Conservation (phyloP, 2,113 vertebrate genomes). For the Myiozetetes cayanensis region DNA sequence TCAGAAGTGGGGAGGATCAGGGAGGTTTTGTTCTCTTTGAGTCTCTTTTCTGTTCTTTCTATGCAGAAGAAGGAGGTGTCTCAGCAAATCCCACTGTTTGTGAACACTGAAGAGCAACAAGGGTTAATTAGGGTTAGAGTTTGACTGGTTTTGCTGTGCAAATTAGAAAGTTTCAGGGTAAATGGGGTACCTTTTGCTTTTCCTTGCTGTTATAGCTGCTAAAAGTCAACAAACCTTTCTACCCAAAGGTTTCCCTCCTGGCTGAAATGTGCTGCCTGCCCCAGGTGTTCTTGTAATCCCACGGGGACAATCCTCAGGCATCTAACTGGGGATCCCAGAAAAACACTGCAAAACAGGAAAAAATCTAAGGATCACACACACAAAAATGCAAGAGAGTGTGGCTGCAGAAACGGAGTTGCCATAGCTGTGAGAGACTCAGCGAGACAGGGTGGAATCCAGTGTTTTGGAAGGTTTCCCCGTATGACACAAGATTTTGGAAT, state of each 20-base stretch:
- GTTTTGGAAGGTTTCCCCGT: slow-evolving; percentile 89
- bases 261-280: background rate
- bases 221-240: background rate
- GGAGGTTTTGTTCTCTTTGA: background rate
- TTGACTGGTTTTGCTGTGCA: background rate
- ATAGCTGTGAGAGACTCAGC: slow-evolving; percentile 70
- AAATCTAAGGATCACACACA: slow-evolving; percentile 70
- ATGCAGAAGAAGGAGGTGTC: background rate
- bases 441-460: slow-evolving; percentile 79
- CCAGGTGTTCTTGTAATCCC: slow-evolving; percentile 25
- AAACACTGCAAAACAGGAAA: slow-evolving; percentile 81
- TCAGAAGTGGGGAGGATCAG: background rate
- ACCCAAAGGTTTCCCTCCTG: background rate
- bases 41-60: background rate
- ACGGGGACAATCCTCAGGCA: background rate
- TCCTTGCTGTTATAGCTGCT: background rate
- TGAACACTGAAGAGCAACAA: background rate
- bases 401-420: slow-evolving; percentile 73
- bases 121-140: background rate
- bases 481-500: slow-evolving; percentile 89
- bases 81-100: background rate
- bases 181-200: background rate
- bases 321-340: slow-evolving; percentile 65
- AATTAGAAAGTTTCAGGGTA: background rate
- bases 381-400: slow-evolving; percentile 66